phyloP scores from a whole-genome alignment of 2,797 vertebrate genomes.

The Bryconaethiops microstoma region DNA sequence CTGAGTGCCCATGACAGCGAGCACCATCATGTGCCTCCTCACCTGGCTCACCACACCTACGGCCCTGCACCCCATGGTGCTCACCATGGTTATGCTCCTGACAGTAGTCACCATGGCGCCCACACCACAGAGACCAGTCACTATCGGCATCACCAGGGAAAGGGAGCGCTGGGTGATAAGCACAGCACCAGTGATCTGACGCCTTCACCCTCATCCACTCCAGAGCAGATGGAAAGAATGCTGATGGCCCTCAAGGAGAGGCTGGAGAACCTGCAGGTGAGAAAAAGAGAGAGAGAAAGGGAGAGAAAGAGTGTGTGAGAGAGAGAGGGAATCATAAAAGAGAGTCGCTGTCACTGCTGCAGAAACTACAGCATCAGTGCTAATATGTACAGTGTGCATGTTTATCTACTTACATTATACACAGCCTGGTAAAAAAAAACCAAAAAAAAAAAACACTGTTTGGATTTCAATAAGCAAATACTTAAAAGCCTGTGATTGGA shows the following conservation, averaged over 20 bases:
- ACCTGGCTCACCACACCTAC: conserved; percentile 55
- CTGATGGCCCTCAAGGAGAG: conserved; percentile 70
- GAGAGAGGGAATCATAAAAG: too few relatives aligned
- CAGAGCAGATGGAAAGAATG: conserved; percentile 78
- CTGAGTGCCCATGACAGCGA: conserved; percentile 53
- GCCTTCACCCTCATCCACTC: conserved; percentile 69
- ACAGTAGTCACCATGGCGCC: conserved; percentile 63
- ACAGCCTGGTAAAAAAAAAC: too few relatives aligned
- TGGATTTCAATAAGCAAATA: too few relatives aligned
- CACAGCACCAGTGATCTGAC: conserved; percentile 65
- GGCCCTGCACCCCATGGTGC: conserved; percentile 43
- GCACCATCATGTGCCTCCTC: conserved; percentile 60
- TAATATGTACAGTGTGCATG: too few relatives aligned
- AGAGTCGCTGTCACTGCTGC: too few relatives aligned
- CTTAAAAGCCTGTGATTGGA: too few relatives aligned
- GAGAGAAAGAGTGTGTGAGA: not conserved
- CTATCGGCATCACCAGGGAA: conserved; percentile 63
- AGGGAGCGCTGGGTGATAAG: conserved; percentile 68
- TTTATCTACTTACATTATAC: too few relatives aligned
- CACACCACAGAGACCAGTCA: conserved; percentile 61
- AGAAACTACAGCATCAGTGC: too few relatives aligned
- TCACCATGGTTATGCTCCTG: conserved; percentile 54
- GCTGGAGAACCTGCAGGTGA: conserved; percentile 74
- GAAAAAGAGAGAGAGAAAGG: conserved; percentile 12
- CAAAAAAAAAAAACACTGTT: too few relatives aligned